Evolutionary conservation across 2,888 invertebrate species (phyloP), one percentile per base, ranked within the genome.

Genomic region (Eugnorisma glareosa): DNA sequence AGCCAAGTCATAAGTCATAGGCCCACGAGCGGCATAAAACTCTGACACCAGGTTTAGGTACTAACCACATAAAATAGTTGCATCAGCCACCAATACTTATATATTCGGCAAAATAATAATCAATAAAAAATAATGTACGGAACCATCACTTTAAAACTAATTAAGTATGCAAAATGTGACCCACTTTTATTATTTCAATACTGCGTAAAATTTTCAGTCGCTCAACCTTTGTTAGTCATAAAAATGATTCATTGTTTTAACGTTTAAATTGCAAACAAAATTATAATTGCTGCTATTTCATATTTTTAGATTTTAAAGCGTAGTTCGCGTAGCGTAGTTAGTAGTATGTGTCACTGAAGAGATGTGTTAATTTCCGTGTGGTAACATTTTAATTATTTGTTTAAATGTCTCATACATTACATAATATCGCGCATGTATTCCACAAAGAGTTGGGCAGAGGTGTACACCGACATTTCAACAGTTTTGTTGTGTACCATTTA

Each of bases 201-300:
- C 88, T 72, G 86, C 86, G 88, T 88, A 89, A 74, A 87, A 86
- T 79, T 84, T 87, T 73, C 82, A 89, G 84, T 72, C 73, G 67
- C 69, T 78, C 76, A 75, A 13, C 73, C 78, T 74, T 63, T 61
- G 83, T 89, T 84, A 84, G 51, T 88, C 88, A 89, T 81, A 66
- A 81, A 77, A 37, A 71, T 84, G 86, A 88, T 79, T 89, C 88
- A 88, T 67, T 66, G 57, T n/a, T n/a, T 69, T 78, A 81, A 76
- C 77, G 68, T 77, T 79, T 79, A 64, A 78, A 79, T 82, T 80
- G 67, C 78, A 74, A 78, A 86, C 74, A 82, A 82, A 75, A 75
- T 78, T 86, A 75, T 84, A 75, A 86, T 86, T 77, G 31, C 43
- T 61, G 28, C 83, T 82, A 82, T 74, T 75, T 73, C 35, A 73